These are phyloP conservation scores for Pteria penguin DNA, from an alignment of 2,888 invertebrate genomes.

Conservation along the genomic window DNA sequence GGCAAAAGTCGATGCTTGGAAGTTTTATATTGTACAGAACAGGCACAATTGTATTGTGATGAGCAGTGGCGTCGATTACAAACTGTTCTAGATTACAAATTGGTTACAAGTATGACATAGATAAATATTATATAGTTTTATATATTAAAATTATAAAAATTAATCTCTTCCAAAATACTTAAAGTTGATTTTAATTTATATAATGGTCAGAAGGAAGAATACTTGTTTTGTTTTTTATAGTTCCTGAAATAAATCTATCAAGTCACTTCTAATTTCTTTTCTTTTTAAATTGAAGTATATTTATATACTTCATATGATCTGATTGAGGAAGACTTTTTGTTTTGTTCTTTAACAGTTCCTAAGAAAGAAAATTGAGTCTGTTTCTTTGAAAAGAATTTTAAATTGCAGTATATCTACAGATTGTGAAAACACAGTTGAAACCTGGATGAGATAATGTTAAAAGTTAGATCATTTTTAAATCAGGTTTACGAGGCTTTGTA, in stretches of 20 bases:
- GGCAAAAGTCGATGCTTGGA: conserved; percentile 70
- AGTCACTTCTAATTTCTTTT: no score
- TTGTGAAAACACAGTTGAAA: no score
- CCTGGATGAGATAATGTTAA: no score
- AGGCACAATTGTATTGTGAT: conserved; percentile 57
- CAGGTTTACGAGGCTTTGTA: conserved; percentile 65
- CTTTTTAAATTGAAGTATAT: no score
- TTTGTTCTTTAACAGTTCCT: no score
- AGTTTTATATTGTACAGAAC: conserved; percentile 55
- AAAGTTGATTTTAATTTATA: neutral
- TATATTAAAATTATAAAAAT: neutral
- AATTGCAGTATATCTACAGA: no score
- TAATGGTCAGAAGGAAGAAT: neutral
- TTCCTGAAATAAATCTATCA: no score
- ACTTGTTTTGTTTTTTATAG: neutral
- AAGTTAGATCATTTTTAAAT: no score
- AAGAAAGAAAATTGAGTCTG: no score
- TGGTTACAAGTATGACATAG: conserved; percentile 58
- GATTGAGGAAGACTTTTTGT: no score
- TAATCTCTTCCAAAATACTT: neutral
- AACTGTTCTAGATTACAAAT: conserved; percentile 38
- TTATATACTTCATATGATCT: no score
- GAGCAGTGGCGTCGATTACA: conserved; percentile 57
- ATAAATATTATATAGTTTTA: neutral
- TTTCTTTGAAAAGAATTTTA: no score